Conservation (phyloP, 2,113 vertebrate species). For the Lipophrys pholis region DNA sequence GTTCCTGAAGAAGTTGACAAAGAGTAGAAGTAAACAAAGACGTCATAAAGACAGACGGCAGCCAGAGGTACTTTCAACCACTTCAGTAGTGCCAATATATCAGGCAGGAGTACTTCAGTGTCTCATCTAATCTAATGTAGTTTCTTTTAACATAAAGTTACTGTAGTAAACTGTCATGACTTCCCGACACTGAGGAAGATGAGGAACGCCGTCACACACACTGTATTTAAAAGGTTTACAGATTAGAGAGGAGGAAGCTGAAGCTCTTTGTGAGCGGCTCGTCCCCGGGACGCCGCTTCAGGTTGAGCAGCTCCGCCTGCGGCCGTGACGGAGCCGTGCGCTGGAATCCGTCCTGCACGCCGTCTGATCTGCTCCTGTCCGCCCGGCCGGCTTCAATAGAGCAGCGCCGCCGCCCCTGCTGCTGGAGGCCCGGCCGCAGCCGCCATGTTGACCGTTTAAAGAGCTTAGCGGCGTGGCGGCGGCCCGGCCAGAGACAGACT, state of each 20-base stretch:
- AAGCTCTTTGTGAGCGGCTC: slow-evolving; percentile 28
- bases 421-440: slow-evolving; percentile 41
- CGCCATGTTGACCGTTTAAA: slow-evolving; percentile 80
- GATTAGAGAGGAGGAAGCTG: slow-evolving; percentile 6
- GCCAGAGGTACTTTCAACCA: too few relatives aligned
- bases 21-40: too few relatives aligned
- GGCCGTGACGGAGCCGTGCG: slow-evolving; percentile 58
- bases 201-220: not conserved
- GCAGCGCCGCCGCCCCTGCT: slow-evolving; percentile 60
- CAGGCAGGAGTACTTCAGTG: too few relatives aligned
- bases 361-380: slow-evolving; percentile 57
- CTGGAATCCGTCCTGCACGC: slow-evolving; percentile 49
- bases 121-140: too few relatives aligned
- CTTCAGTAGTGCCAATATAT: too few relatives aligned
- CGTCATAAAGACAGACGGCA: too few relatives aligned
- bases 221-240: not conserved
- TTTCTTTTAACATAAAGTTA: too few relatives aligned
- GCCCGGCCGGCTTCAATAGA: slow-evolving; percentile 48
- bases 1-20: too few relatives aligned
- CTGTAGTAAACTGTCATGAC: too few relatives aligned
- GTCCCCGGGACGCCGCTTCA: slow-evolving; percentile 17
- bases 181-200: too few relatives aligned
- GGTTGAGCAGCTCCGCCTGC: slow-evolving; percentile 55
- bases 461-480: slow-evolving; percentile 79
- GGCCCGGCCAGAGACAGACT: slow-evolving; percentile 52